These are phyloP conservation scores for Miniopterus natalensis DNA, from an alignment of 2,113 vertebrate species.

Conservation along the genomic window DNA sequence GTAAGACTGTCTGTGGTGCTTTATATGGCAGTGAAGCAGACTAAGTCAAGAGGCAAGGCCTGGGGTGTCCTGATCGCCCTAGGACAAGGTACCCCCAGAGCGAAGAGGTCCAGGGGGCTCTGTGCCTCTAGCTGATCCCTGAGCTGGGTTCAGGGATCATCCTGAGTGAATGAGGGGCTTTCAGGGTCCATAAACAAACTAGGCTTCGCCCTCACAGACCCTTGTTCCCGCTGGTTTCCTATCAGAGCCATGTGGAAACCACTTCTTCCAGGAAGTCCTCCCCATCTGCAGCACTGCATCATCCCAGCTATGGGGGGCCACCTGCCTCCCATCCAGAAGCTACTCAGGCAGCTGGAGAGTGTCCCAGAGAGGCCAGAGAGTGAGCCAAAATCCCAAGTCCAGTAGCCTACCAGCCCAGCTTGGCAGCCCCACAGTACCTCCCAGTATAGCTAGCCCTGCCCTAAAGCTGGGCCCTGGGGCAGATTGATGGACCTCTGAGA, in stretches of 20 bases:
- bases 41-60: not conserved
- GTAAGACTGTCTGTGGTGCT: not conserved
- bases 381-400: not conserved
- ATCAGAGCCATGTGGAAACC: too few species aligned
- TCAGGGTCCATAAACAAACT: not conserved
- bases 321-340: not conserved
- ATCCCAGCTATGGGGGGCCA: too few species aligned
- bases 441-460: not conserved
- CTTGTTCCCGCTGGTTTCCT: fast-evolving
- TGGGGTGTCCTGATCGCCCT: not conserved
- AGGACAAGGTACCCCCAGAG: not conserved
- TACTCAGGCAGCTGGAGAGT: not conserved
- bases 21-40: not conserved
- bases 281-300: not conserved
- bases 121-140: not conserved
- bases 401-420: not conserved
- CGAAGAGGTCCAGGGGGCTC: not conserved
- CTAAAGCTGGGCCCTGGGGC: not conserved
- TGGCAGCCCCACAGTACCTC: not conserved
- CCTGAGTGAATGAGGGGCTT: not conserved
- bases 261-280: not conserved
- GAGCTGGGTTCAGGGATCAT: not conserved
- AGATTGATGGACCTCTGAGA: fast-evolving
- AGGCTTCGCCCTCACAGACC: not conserved
- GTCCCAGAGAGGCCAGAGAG: not conserved